phyloP scores from a whole-genome alignment of 1,140 invertebrate species.

The Carcinoscorpius rotundicauda region DNA sequence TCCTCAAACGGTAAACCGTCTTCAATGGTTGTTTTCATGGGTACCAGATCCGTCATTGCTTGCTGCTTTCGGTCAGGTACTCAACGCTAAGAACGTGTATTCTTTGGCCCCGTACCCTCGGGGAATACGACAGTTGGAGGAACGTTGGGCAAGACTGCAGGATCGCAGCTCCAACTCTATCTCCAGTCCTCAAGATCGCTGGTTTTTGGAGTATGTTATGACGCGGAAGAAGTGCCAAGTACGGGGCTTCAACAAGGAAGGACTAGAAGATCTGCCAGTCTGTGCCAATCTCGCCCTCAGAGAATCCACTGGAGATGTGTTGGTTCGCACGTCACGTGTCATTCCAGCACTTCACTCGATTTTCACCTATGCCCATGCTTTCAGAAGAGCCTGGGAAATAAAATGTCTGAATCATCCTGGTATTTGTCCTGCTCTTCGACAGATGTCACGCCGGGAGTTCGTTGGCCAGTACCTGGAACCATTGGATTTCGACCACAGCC shows the following conservation, averaged over 20 bases:
- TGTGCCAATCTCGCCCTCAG: constrained; percentile 29
- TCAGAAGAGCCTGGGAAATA: constrained; percentile 31
- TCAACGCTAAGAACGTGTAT: constrained; percentile 10
- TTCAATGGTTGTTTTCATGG: constrained; percentile 20
- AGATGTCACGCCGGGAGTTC: constrained; percentile 31
- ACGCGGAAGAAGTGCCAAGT: constrained; percentile 16
- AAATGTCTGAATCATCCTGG: constrained; percentile 29
- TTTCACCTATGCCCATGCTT: constrained; percentile 33
- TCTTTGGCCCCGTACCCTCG: constrained; percentile 15
- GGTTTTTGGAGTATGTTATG: constrained; percentile 9
- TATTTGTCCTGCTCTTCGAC: constrained; percentile 27
- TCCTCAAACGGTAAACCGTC: constrained; percentile 4
- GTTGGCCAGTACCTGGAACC: constrained; percentile 28
- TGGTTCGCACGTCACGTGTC: constrained; percentile 30
- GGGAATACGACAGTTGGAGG: constrained; percentile 12
- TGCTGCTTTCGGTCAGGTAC: neutral
- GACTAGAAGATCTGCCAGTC: constrained; percentile 23
- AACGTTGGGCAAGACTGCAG: constrained; percentile 12
- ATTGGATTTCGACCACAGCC: constrained; percentile 24
- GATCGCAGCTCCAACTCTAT: constrained; percentile 2
- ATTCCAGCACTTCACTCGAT: constrained; percentile 35
- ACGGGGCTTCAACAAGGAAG: constrained; percentile 9
- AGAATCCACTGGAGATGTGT: constrained; percentile 24
- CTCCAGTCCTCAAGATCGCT: constrained; percentile 8
- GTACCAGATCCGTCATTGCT: constrained; percentile 9